These are phyloP conservation scores for Acropora yongei DNA, from an alignment of 64 coral and sea anemone genomes.

Conservation along the genomic window DNA sequence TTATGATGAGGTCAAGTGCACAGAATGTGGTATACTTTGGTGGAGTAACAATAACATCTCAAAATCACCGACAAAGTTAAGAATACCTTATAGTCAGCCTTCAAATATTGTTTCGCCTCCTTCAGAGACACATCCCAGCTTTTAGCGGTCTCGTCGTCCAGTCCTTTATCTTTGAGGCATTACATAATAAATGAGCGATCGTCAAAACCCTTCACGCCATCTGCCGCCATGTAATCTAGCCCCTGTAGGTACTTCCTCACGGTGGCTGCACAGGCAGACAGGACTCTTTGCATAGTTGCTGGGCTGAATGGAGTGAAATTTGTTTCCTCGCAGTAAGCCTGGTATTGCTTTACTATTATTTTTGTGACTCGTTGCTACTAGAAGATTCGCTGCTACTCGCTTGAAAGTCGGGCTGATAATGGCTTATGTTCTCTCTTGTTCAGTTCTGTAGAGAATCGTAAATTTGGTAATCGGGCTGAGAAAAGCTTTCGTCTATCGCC, in stretches of 20 bases:
- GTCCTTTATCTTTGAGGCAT: neutral
- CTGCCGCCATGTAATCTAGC: conserved; percentile 32
- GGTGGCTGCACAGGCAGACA: conserved; percentile 7
- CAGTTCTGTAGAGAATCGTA: neutral
- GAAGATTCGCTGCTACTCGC: conserved; percentile 32
- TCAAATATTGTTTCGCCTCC: conserved; percentile 34
- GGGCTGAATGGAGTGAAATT: conserved; percentile 43
- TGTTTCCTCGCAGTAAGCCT: conserved; percentile 31
- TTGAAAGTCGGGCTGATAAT: conserved; percentile 45
- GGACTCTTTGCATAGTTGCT: conserved; percentile 16
- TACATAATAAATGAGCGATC: neutral
- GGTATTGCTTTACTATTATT: conserved; percentile 36
- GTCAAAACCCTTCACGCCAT: conserved; percentile 44
- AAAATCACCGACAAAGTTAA: neutral
- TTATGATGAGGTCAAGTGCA: neutral
- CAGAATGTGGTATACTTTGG: neutral
- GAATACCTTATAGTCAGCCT: neutral
- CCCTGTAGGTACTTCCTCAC: conserved; percentile 34
- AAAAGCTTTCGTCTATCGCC: conserved; percentile 20
- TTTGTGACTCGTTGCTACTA: neutral
- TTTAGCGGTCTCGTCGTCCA: conserved; percentile 22
- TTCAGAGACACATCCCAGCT: conserved; percentile 16
- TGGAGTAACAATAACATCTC: neutral
- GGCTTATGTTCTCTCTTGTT: neutral
- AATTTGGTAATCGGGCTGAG: neutral